Conservation (phyloP, 2,888 invertebrate species). For the Thalpophila matura region DNA sequence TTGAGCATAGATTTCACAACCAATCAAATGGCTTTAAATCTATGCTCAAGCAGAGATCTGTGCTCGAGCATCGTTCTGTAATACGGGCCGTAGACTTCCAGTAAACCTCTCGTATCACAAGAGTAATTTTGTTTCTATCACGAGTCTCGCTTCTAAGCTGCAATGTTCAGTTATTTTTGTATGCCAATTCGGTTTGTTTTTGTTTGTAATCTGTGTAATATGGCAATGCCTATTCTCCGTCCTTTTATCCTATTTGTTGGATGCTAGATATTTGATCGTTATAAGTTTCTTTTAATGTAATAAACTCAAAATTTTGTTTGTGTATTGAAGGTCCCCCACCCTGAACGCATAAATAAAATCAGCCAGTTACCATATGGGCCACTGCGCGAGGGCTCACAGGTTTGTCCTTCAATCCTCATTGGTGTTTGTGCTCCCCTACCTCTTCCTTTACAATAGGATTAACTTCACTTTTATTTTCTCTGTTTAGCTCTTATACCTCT, state of each 20-base stretch:
- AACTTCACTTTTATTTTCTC: conserved; percentile 71
- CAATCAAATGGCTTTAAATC: no score
- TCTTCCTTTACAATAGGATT: conserved; percentile 79
- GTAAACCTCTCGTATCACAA: conserved; percentile 60
- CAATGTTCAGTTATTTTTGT: conserved; percentile 70
- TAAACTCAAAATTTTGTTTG: conserved; percentile 89
- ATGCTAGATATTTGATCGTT: conserved; percentile 78
- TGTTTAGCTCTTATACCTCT: conserved; percentile 72
- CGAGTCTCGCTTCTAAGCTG: conserved; percentile 75
- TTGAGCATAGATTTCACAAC: no score
- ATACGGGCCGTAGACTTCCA: no score
- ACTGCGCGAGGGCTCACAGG: conserved; percentile 93
- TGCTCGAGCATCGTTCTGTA: no score
- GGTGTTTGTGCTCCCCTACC: conserved; percentile 89
- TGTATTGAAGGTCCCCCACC: conserved; percentile 93
- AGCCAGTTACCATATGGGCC: conserved; percentile 93
- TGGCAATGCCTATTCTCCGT: conserved; percentile 74
- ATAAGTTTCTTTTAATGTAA: conserved; percentile 74
- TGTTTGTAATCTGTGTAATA: conserved; percentile 69
- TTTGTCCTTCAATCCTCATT: conserved; percentile 90
- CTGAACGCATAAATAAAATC: conserved; percentile 91
- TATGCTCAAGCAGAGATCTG: no score
- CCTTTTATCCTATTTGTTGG: conserved; percentile 80
- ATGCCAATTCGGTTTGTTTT: conserved; percentile 69
- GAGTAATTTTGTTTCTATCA: conserved; percentile 70